These are phyloP conservation scores for Arnoldichthys spilopterus DNA, from an alignment of 2,797 vertebrate genomes.

Conservation along the genomic window DNA sequence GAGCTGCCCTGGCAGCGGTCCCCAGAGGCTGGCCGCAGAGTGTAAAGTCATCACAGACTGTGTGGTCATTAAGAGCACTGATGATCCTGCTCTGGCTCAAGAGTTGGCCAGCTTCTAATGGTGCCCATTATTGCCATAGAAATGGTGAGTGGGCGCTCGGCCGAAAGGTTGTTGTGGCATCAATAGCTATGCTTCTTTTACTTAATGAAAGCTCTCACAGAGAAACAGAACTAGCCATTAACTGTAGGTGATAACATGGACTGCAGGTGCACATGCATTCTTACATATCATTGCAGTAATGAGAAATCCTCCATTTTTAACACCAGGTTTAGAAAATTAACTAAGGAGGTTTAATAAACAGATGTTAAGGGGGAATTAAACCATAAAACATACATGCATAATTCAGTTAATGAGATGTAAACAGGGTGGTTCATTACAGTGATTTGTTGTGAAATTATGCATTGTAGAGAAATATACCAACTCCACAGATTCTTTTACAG, in stretches of 20 bases:
- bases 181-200: slow-evolving; percentile 35
- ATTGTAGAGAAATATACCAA: too few relatives aligned
- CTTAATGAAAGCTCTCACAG: slow-evolving; percentile 46
- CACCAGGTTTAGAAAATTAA: too few relatives aligned
- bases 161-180: slow-evolving; percentile 51
- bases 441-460: not conserved
- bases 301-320: not conserved
- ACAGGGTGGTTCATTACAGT: too few relatives aligned
- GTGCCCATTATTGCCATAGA: slow-evolving; percentile 53
- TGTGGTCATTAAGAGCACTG: slow-evolving; percentile 57
- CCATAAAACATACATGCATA: too few relatives aligned
- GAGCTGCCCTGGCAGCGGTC: slow-evolving; percentile 20
- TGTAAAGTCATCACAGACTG: slow-evolving; percentile 40
- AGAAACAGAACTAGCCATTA: slow-evolving; percentile 37
- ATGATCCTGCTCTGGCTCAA: slow-evolving; percentile 48
- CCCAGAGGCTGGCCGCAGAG: slow-evolving; percentile 36
- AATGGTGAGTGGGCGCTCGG: slow-evolving; percentile 45
- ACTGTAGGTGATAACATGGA: slow-evolving; percentile 14
- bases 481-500: too few relatives aligned
- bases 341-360: too few relatives aligned
- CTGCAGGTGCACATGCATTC: not conserved
- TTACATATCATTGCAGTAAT: not conserved
- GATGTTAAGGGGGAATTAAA: too few relatives aligned
- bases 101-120: slow-evolving; percentile 48
- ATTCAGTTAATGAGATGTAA: too few relatives aligned